Percentiles rank a stretch among this genome's conserved stretches.
These are phyloP conservation scores for Zoanthus solanderi DNA, from an alignment of 92 coral and sea anemone species.

Conservation along the genomic window DNA sequence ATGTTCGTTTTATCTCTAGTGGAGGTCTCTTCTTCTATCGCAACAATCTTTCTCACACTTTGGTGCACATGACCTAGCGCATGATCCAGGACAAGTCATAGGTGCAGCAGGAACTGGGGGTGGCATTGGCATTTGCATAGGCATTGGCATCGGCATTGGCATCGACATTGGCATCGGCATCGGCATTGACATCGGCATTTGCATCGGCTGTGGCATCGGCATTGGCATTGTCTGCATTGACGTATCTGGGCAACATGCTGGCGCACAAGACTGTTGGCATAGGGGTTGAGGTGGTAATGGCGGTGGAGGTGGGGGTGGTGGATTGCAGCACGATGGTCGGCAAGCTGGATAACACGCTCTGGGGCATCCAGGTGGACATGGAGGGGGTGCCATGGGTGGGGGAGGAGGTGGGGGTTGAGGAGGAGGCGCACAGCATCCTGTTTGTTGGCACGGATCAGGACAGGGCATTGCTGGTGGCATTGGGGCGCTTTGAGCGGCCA, in stretches of 20 bases:
- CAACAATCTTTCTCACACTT: constrained; percentile 89
- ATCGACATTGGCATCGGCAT: constrained; percentile 56
- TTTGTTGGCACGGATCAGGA: constrained; percentile 81
- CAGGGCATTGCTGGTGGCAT: constrained; percentile 76
- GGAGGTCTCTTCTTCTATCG: constrained; percentile 72
- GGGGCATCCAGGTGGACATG: constrained; percentile 90
- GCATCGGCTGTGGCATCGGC: constrained; percentile 66
- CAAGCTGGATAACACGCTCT: constrained; percentile 94
- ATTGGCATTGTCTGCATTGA: constrained; percentile 16
- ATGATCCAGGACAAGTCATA: constrained; percentile 81
- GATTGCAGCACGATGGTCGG: constrained; percentile 80
- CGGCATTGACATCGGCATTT: constrained; percentile 58
- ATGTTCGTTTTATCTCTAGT: background rate
- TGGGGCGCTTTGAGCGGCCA: constrained; percentile 58
- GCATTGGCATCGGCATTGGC: constrained; percentile 58
- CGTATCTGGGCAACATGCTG: constrained; percentile 74
- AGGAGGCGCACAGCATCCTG: constrained; percentile 77
- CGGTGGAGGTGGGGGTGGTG: constrained; percentile 68
- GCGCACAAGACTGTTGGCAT: constrained; percentile 91
- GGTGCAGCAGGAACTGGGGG: constrained; percentile 59
- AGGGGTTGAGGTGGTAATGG: constrained; percentile 72
- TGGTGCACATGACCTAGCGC: constrained; percentile 93
- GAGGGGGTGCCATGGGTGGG: constrained; percentile 72
- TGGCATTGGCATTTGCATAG: constrained; percentile 61
- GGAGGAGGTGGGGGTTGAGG: constrained; percentile 54